These are phyloP conservation scores for Mugil cephalus DNA, from an alignment of 2,113 vertebrate species.

Conservation along the genomic window DNA sequence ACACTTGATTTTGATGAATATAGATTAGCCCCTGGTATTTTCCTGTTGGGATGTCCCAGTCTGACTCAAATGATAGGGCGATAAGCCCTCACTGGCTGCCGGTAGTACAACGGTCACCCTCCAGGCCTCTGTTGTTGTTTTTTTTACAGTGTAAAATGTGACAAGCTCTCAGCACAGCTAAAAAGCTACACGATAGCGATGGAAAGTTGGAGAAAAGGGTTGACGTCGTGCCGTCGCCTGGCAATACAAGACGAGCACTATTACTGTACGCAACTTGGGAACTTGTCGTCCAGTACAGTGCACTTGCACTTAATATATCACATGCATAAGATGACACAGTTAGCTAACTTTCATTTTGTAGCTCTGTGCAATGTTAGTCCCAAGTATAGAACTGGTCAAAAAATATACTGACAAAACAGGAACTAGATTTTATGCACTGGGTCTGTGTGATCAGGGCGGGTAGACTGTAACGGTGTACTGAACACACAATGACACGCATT, in stretches of 20 bases:
- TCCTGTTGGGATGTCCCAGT: background rate
- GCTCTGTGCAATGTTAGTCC: background rate
- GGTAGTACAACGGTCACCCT: background rate
- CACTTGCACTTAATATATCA: no score
- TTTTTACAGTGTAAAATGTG: background rate
- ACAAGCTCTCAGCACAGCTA: background rate
- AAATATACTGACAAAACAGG: background rate
- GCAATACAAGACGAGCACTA: background rate
- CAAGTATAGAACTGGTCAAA: no score
- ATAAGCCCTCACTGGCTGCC: background rate
- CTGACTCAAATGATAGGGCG: background rate
- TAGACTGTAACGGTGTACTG: background rate
- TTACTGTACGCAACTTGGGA: background rate
- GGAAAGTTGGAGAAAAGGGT: background rate
- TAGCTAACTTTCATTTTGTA: no score
- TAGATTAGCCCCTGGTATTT: background rate
- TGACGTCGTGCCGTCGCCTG: background rate
- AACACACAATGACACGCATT: constrained; percentile 4
- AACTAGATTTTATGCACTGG: background rate
- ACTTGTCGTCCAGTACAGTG: no score
- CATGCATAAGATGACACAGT: no score
- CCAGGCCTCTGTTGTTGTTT: background rate
- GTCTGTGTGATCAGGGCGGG: constrained; percentile 32
- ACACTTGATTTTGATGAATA: background rate
- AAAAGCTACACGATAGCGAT: background rate